Base-by-base conservation (phyloP, 2,888 invertebrate species). In the Mamestra brassicae region DNA sequence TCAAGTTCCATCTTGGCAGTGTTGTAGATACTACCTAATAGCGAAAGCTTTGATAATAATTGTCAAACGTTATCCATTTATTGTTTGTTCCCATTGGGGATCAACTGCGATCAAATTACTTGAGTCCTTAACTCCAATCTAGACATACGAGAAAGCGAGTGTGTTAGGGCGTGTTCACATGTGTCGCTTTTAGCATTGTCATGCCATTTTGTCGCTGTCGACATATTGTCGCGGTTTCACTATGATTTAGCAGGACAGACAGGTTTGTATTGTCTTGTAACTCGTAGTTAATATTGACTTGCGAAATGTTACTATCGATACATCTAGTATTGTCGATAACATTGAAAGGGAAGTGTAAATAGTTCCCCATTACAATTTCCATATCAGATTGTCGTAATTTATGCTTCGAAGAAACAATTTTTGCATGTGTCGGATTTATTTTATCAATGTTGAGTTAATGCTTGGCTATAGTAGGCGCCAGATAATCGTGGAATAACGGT, bases 101-200 rank as follows among this genome's bases (percentile, higher is more conserved):
- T 54, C n/a, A 17, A 66, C 62, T 57, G 10, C 66, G 60, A 63
- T 38, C 71, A 69, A 85, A 76, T 81, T 36, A 63, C 69, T 85
- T 0, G 2, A 70, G 85, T 81, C 78, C 82, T 72, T 81, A 70
- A 82, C 87, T 85, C 85, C 86, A 78, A 89, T 89, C 89, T 89
- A 89, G 89, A 88, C 85, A 87, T 88, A 88, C 85, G 90, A 90
- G 92, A 93, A 92, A 93, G 92, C 89, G 83, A 89, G 90, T 88
- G 86, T 88, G 87, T 88, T 84, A 85, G 75, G 87, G 84, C 76
- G 70, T 74, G 78, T 60, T 2, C 82, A 76, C 70, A 83, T 42
- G 38, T 72, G 74, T 66, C 60, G 63, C 62, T 73, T 82, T 74
- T 26, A 74, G 78, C 85, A 85, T 74, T 83, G 83, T 78, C 74